Evolutionary conservation across 2,113 vertebrate species (phyloP).

Genomic region (Clupea harengus): DNA sequence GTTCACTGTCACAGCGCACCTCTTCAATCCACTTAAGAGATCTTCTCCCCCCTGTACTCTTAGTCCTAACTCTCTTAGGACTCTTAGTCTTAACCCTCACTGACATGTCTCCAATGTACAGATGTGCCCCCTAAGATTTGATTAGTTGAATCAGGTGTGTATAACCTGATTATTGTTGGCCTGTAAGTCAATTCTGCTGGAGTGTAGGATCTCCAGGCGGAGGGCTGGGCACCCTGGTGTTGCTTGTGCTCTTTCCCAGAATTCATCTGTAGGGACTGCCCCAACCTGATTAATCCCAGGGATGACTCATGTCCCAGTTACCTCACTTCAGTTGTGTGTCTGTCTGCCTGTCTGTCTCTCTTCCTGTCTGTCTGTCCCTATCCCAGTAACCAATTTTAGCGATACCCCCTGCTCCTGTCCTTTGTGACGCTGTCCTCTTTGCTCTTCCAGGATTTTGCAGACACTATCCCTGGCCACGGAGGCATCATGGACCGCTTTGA

Average conservation of each 20-base stretch:
- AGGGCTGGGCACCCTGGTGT: neutral
- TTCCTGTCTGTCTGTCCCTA: neutral
- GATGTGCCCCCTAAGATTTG: neutral
- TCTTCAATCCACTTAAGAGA: neutral
- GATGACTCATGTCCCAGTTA: neutral
- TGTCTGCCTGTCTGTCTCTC: neutral
- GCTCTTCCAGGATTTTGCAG: constrained; percentile 88
- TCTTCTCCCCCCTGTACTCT: neutral
- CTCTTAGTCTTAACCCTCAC: neutral
- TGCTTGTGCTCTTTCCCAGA: neutral
- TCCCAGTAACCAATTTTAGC: neutral
- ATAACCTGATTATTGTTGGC: constrained; percentile 7
- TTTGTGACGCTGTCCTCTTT: neutral
- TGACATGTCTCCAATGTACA: neutral
- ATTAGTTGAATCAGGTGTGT: neutral
- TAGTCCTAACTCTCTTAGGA: neutral
- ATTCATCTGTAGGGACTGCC: neutral
- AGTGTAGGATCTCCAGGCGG: neutral
- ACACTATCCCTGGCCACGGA: constrained; percentile 95
- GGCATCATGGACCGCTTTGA: constrained; percentile 99
- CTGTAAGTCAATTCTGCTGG: neutral
- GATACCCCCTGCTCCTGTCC: neutral
- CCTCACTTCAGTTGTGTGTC: neutral
- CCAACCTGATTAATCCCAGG: neutral
- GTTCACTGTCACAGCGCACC: neutral